Evolutionary conservation across 2,113 vertebrate species (phyloP).

Genomic region (Dicrurus megarhynchus): DNA sequence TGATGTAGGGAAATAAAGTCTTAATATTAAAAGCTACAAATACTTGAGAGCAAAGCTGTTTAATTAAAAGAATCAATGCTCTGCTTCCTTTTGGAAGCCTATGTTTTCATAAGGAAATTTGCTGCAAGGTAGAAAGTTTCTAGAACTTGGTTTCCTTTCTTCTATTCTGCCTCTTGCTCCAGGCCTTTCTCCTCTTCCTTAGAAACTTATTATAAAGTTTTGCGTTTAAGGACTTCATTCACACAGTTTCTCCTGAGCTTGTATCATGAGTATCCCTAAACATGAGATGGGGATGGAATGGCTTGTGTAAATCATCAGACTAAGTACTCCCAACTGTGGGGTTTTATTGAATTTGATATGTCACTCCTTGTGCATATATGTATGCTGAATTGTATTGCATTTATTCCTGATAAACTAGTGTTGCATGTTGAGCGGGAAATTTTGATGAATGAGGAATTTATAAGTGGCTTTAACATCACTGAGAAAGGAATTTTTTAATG

Average conservation of each 20-base stretch:
- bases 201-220: not conserved
- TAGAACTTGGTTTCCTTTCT: not conserved
- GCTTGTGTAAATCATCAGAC: not conserved
- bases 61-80: not conserved
- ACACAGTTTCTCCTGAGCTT: not conserved
- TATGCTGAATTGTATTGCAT: not conserved
- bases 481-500: not conserved
- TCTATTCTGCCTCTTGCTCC: not conserved
- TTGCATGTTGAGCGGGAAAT: fast-evolving
- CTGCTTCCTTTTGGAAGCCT: not conserved
- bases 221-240: not conserved
- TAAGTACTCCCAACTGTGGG: not conserved
- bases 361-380: fast-evolving
- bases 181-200: not conserved
- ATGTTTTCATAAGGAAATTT: not conserved
- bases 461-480: not conserved
- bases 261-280: not conserved
- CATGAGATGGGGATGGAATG: not conserved
- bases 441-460: not conserved
- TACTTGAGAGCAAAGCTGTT: not conserved
- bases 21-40: not conserved
- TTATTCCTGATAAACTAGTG: not conserved
- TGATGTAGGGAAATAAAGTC: not conserved
- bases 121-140: not conserved
- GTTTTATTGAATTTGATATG: not conserved